Evolutionary conservation across 2,797 vertebrate species (phyloP).

Genomic region (Masticophis lateralis): DNA sequence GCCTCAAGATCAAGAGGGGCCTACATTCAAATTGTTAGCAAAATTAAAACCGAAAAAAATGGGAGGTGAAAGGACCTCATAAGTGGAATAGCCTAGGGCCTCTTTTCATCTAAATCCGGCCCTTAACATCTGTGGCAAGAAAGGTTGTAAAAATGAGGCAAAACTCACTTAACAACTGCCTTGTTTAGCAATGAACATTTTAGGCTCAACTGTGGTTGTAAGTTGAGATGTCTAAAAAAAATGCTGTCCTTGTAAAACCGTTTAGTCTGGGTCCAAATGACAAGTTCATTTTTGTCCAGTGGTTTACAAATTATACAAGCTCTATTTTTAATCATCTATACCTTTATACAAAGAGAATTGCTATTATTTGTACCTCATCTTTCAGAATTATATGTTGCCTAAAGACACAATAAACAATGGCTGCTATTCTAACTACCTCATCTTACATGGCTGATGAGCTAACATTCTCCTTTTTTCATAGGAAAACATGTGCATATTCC

Average conservation of each 20-base stretch:
- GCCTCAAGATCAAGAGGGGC: too few relatives aligned
- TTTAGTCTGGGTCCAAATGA: not conserved
- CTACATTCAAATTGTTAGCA: too few relatives aligned
- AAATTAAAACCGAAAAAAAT: too few relatives aligned
- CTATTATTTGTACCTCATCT: not conserved
- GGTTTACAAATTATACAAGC: not conserved
- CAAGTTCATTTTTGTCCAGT: not conserved
- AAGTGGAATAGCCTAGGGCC: too few relatives aligned
- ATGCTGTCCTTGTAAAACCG: not conserved
- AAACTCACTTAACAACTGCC: not conserved
- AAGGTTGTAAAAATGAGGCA: not conserved
- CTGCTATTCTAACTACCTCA: not conserved
- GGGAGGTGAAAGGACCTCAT: too few relatives aligned
- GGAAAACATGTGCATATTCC: not conserved
- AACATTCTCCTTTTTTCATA: not conserved
- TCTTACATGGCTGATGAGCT: not conserved
- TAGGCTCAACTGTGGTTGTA: not conserved
- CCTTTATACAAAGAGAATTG: not conserved
- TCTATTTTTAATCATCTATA: not conserved
- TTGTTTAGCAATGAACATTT: not conserved
- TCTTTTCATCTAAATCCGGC: too few relatives aligned
- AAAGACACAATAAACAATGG: not conserved
- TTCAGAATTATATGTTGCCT: not conserved
- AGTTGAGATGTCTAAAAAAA: not conserved
- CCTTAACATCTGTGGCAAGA: not conserved